Evolutionary conservation across 2,797 vertebrate species (phyloP), one percentile per base, ranked within the genome.

Genomic region (Microctenopoma stevenorrisi): DNA sequence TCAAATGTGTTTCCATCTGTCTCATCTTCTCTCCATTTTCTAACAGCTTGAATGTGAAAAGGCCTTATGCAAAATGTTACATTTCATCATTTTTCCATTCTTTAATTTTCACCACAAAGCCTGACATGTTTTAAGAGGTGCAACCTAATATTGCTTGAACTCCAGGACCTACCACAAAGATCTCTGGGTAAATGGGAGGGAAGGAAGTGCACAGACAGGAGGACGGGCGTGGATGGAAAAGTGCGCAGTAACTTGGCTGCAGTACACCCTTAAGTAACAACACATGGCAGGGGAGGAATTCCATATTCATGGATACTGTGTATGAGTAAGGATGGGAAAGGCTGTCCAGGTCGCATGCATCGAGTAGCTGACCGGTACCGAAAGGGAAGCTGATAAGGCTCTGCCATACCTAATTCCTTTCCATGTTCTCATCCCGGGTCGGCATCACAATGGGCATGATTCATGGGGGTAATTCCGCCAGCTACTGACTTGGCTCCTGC

Each of bases 151-250:
- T 95, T 93, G 91, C 92, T 86, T 93, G 92, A 94, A 94, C 93
- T 93, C 93, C 91, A 88, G 86, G 93, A 94, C 93, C 94, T 91
- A 95, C 94, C 95, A 95, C 93, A 92, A 95, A 95, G 95, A 92
- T 93, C 94, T 95, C 94, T 95, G 94, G 93, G 94, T 96, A 96
- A 95, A 94, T 94, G 94, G 61, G 93, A 94, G 94, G 94, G 94
- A 95, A 97, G 95, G 96, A 97, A 96, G 94, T 95, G 90, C 91
- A 96, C 87, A 94, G 94, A 94, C 95, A 96, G 95, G 94, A 96
- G 95, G 94, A 94, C 94, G 95, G 96, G 96, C 90, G 96, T 96
- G 95, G 94, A 94, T 95, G 96, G 96, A 95, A 96, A 96, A 96
- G 94, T 94, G 94, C 91, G 88, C 91, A 82, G 90, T 72, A 81